Evolutionary conservation across 2,797 vertebrate genomes (phyloP).

Genomic region (Catharus ustulatus): DNA sequence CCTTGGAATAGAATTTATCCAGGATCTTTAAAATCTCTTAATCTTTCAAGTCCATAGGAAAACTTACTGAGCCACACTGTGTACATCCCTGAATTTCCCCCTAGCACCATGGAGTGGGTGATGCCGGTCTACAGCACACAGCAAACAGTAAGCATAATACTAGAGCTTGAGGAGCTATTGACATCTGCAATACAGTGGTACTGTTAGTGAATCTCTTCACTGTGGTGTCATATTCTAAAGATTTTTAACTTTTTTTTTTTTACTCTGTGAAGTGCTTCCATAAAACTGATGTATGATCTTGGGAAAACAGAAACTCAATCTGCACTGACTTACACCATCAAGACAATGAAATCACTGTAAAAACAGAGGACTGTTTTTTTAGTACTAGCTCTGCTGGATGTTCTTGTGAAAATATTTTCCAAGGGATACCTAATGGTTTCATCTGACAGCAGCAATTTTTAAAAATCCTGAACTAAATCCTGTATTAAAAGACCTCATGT

Average conservation of each 20-base stretch:
- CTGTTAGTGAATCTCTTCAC: background rate
- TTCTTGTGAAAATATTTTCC: conserved; percentile 23
- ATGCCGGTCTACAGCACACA: background rate
- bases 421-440: background rate
- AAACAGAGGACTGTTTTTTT: background rate
- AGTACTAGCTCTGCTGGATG: background rate
- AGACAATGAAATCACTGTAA: background rate
- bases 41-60: background rate
- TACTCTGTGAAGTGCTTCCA: background rate
- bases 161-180: background rate
- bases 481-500: background rate
- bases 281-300: background rate
- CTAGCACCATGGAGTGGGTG: background rate
- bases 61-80: background rate
- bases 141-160: background rate
- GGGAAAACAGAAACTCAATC: background rate
- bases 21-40: background rate
- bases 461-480: background rate
- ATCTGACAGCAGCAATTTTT: background rate
- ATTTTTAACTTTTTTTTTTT: background rate
- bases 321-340: background rate
- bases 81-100: background rate
- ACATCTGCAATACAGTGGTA: background rate
- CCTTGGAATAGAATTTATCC: background rate
- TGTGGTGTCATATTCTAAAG: background rate